phyloP scores from a whole-genome alignment of 2,888 invertebrate genomes.

The Morpho achilles region DNA sequence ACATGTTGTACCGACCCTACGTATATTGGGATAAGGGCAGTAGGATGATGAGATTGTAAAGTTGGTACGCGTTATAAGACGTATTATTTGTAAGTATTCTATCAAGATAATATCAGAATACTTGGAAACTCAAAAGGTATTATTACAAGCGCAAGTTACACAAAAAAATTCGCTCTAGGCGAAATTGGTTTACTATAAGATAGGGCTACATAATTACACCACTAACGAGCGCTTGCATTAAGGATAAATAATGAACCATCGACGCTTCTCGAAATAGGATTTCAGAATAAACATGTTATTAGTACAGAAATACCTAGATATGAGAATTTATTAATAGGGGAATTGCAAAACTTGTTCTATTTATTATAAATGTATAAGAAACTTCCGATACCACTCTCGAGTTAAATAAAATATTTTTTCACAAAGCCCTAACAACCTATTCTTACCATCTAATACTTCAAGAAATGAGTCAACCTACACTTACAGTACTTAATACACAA shows the following conservation, averaged over 20 bases:
- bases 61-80: slow-evolving; percentile 13
- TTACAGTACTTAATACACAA: too few relatives aligned
- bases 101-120: slow-evolving; percentile 37
- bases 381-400: too few relatives aligned
- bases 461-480: too few relatives aligned
- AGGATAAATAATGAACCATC: slow-evolving; percentile 42
- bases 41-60: neutral
- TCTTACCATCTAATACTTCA: too few relatives aligned
- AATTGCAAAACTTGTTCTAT: neutral
- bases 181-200: slow-evolving; percentile 30
- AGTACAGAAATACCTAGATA: slow-evolving; percentile 9
- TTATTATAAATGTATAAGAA: too few relatives aligned
- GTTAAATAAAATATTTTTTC: too few relatives aligned
- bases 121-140: slow-evolving; percentile 30
- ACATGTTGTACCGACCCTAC: too few relatives aligned
- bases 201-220: slow-evolving; percentile 31
- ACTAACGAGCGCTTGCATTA: slow-evolving; percentile 42
- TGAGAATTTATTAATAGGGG: slow-evolving; percentile 1
- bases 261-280: slow-evolving; percentile 17
- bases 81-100: slow-evolving; percentile 38
- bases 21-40: too few relatives aligned
- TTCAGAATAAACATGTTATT: slow-evolving; percentile 11
- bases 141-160: slow-evolving; percentile 29
- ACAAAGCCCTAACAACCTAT: too few relatives aligned
- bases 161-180: slow-evolving; percentile 37